Evolutionary conservation across 2,113 vertebrate genomes (phyloP).

Genomic region (Bubo scandiacus): DNA sequence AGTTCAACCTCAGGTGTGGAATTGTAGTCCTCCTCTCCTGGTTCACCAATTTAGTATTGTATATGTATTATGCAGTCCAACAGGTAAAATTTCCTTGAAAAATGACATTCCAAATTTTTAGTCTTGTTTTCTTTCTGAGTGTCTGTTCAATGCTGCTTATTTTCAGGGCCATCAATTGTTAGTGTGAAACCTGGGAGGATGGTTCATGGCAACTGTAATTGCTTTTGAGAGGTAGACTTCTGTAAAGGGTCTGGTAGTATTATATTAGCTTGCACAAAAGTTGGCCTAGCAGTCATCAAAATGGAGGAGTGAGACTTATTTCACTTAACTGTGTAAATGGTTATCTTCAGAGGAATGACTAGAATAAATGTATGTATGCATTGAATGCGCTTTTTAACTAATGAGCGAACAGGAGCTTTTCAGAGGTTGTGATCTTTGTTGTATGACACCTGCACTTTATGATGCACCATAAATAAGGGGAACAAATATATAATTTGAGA

Average conservation of each 20-base stretch:
- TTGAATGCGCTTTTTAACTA: background rate
- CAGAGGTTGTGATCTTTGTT: background rate
- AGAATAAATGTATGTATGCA: background rate
- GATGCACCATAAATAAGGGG: background rate
- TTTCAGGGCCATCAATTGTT: background rate
- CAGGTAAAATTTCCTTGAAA: background rate
- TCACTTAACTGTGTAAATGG: background rate
- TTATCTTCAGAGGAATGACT: background rate
- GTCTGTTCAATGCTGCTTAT: background rate
- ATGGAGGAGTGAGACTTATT: background rate
- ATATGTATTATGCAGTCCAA: background rate
- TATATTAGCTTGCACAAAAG: background rate
- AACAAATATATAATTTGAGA: background rate
- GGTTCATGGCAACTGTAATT: background rate
- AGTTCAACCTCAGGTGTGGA: background rate
- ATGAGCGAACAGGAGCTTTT: background rate
- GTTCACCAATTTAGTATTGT: fast-evolving
- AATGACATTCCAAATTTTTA: background rate
- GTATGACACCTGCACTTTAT: background rate
- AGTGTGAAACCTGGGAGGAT: background rate
- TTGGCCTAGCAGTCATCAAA: background rate
- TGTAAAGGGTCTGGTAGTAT: background rate
- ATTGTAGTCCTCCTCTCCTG: background rate
- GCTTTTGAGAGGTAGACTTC: background rate
- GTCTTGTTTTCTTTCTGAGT: background rate